A percentile compares a stretch with the other conserved stretches of the same genome.
phyloP scores from a whole-genome alignment of 2,113 vertebrate species.

The Ptilorrhoa leucosticta region DNA sequence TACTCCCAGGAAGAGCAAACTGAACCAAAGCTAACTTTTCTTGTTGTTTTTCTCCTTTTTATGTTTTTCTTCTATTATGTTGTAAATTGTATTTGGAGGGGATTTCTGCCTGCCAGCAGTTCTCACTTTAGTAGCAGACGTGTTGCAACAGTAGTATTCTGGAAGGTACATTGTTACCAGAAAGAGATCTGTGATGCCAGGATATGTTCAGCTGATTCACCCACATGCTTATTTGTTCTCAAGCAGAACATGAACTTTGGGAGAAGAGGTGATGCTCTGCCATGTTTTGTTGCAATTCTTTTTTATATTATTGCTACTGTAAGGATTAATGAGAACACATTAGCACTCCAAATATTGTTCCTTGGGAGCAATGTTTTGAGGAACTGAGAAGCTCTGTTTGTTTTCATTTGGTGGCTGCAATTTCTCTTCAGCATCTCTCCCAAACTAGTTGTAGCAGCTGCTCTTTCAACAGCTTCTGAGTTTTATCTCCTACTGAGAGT shows the following conservation, averaged over 20 bases:
- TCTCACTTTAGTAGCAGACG: background rate
- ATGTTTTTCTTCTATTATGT: background rate
- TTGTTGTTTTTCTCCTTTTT: background rate
- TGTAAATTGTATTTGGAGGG: background rate
- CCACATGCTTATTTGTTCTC: background rate
- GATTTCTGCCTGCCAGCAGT: background rate
- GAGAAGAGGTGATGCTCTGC: background rate
- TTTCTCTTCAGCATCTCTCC: background rate
- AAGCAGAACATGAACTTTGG: background rate
- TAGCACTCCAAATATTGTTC: background rate
- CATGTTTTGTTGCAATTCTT: background rate
- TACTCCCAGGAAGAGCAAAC: background rate
- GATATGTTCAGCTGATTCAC: background rate
- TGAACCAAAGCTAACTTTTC: background rate
- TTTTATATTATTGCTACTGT: background rate
- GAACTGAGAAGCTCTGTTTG: background rate
- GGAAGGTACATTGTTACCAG: background rate
- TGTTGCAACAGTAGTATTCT: background rate
- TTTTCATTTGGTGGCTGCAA: background rate
- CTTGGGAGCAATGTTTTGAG: background rate
- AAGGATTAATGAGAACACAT: background rate
- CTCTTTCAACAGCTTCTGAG: background rate
- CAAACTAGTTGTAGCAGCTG: background rate
- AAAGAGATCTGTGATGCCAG: background rate
- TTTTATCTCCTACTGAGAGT: background rate